Evolutionary conservation across 2,797 vertebrate species (phyloP).

Genomic region (Microctenopoma stevenorrisi): DNA sequence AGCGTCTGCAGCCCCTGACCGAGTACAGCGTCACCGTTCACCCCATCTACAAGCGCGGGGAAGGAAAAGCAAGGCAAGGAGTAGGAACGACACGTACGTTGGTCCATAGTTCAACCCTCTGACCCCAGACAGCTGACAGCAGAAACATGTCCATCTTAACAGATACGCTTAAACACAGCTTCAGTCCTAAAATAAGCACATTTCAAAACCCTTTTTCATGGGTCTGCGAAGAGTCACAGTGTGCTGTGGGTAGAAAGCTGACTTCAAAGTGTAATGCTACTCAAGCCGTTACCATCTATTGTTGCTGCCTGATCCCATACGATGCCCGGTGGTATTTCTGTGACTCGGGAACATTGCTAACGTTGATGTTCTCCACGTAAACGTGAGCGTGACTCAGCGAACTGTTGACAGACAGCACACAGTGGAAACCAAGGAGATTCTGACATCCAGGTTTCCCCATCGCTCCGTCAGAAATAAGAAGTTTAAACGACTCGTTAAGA

Average conservation of each 20-base stretch:
- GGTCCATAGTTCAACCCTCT: slow-evolving; percentile 81
- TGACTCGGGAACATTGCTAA: no score
- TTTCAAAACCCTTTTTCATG: no score
- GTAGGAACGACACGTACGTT: slow-evolving; percentile 96
- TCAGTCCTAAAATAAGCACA: background rate
- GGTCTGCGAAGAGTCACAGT: no score
- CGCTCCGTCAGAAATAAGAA: slow-evolving; percentile 14
- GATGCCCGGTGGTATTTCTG: no score
- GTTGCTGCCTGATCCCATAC: no score
- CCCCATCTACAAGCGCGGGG: slow-evolving; percentile 91
- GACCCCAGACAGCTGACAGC: slow-evolving; percentile 68
- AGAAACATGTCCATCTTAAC: slow-evolving; percentile 43
- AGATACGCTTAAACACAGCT: slow-evolving; percentile 18
- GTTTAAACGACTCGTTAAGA: slow-evolving; percentile 47
- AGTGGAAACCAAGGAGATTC: background rate
- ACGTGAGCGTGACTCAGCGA: background rate
- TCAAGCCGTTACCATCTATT: no score
- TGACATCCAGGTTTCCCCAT: background rate
- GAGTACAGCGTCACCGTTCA: slow-evolving; percentile 89
- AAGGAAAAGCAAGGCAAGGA: slow-evolving; percentile 96
- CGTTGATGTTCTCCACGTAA: background rate
- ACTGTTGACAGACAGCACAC: no score
- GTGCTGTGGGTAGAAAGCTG: no score
- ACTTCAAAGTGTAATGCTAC: no score
- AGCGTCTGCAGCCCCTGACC: slow-evolving; percentile 87